These are phyloP conservation scores for Carcinoscorpius rotundicauda DNA, from an alignment of 1,140 invertebrate genomes.

Conservation along the genomic window DNA sequence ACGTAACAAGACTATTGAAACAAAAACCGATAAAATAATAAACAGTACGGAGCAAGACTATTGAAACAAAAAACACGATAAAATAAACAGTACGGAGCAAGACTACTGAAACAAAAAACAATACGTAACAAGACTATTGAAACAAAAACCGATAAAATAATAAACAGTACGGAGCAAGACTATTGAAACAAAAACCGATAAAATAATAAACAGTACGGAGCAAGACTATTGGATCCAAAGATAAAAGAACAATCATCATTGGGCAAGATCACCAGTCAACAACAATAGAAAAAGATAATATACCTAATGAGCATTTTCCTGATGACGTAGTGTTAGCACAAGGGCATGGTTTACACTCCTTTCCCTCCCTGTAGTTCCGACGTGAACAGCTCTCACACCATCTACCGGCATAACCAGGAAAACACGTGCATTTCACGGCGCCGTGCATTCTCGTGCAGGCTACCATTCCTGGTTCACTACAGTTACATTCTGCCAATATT, in stretches of 20 bases:
- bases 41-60: neutral
- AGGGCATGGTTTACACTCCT: conserved; percentile 19
- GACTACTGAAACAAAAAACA: neutral
- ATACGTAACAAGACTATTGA: neutral
- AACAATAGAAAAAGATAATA: neutral
- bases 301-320: conserved; percentile 20
- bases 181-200: neutral
- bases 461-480: conserved; percentile 20
- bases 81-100: neutral
- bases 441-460: conserved; percentile 17
- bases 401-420: conserved; percentile 16
- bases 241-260: too few species aligned
- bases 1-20: too few species aligned
- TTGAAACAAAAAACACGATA: neutral
- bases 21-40: neutral
- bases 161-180: too few species aligned
- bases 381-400: conserved; percentile 22
- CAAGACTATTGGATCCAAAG: neutral
- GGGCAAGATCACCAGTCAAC: too few species aligned
- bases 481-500: conserved; percentile 15
- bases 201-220: conserved; percentile 3
- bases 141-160: neutral
- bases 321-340: conserved; percentile 22
- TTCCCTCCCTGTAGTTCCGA: conserved; percentile 15
- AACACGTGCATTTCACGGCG: conserved; percentile 19